Evolutionary conservation across 2,888 invertebrate species (phyloP).

Genomic region (Parascotia fuliginaria): DNA sequence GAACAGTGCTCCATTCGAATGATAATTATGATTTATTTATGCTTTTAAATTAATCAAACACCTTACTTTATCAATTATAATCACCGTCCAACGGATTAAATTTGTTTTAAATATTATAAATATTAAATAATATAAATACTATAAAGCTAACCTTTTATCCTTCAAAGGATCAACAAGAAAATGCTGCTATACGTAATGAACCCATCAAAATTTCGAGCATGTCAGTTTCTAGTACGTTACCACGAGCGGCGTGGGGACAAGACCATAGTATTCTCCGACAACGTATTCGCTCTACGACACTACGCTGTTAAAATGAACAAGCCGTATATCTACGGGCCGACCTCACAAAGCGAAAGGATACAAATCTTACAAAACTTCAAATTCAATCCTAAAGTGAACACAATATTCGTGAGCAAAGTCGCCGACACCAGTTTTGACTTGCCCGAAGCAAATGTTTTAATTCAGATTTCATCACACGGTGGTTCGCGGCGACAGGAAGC

Average conservation of each 20-base stretch:
- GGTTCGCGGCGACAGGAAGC: conserved; percentile 99
- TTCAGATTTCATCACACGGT: conserved; percentile 99
- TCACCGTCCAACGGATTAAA: too few species aligned
- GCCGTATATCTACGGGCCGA: conserved; percentile 99
- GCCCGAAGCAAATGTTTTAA: conserved; percentile 99
- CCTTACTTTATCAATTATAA: too few species aligned
- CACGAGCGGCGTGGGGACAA: conserved; percentile 98
- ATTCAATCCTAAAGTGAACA: conserved; percentile 99
- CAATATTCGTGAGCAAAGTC: conserved; percentile 99
- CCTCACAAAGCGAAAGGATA: conserved; percentile 97
- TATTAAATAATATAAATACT: too few species aligned
- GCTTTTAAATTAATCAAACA: too few species aligned
- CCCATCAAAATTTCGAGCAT: conserved; percentile 98
- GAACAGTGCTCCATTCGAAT: too few species aligned
- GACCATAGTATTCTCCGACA: conserved; percentile 99
- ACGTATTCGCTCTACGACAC: conserved; percentile 98
- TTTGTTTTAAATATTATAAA: too few species aligned
- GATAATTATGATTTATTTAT: too few species aligned
- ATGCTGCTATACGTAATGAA: conserved; percentile 99
- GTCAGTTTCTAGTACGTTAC: conserved; percentile 96
- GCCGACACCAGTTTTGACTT: conserved; percentile 99
- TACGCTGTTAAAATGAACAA: conserved; percentile 99
- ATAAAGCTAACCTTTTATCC: too few species aligned
- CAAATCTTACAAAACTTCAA: conserved; percentile 99
- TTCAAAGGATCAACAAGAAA: conserved; percentile 96